Evolutionary conservation across 2,888 invertebrate genomes (phyloP).

Genomic region (Eristalis tenax): DNA sequence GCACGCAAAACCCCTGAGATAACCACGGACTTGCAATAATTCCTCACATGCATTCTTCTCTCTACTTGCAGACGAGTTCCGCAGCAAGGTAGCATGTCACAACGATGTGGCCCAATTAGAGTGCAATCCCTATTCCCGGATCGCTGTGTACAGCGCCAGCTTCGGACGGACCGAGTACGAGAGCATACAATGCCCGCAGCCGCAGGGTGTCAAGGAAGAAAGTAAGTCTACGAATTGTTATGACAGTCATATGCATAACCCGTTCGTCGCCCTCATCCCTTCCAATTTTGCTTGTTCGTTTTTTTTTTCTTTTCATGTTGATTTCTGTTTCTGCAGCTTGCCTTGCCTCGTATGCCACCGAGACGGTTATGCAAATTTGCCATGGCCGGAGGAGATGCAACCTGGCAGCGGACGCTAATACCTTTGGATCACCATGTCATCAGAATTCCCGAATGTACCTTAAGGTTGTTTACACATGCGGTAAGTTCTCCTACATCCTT

Average conservation of each 20-base stretch:
- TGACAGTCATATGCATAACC: conserved; percentile 42
- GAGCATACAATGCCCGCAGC: conserved; percentile 93
- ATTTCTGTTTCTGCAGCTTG: conserved; percentile 86
- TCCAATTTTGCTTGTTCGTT: conserved; percentile 10
- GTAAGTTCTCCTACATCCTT: conserved; percentile 83
- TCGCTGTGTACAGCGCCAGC: conserved; percentile 96
- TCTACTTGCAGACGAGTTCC: conserved; percentile 91
- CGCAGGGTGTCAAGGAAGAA: conserved; percentile 92
- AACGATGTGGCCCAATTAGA: conserved; percentile 93
- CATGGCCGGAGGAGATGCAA: conserved; percentile 92
- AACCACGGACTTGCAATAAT: conserved; percentile 25
- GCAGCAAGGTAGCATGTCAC: conserved; percentile 96
- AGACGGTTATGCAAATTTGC: conserved; percentile 93
- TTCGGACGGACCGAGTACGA: conserved; percentile 96
- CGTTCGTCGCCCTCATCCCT: background rate
- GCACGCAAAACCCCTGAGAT: conserved; percentile 5
- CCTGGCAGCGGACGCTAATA: conserved; percentile 90
- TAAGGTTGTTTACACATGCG: conserved; percentile 94
- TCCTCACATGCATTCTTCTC: conserved; percentile 24
- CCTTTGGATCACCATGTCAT: conserved; percentile 92
- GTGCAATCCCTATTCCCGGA: conserved; percentile 93
- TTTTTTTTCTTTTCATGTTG: background rate
- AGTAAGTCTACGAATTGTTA: conserved; percentile 84
- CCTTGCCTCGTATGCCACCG: conserved; percentile 92
- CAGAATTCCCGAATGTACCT: conserved; percentile 91